Evolutionary conservation across 1,140 invertebrate genomes (phyloP).

Genomic region (Hestina assimilis): DNA sequence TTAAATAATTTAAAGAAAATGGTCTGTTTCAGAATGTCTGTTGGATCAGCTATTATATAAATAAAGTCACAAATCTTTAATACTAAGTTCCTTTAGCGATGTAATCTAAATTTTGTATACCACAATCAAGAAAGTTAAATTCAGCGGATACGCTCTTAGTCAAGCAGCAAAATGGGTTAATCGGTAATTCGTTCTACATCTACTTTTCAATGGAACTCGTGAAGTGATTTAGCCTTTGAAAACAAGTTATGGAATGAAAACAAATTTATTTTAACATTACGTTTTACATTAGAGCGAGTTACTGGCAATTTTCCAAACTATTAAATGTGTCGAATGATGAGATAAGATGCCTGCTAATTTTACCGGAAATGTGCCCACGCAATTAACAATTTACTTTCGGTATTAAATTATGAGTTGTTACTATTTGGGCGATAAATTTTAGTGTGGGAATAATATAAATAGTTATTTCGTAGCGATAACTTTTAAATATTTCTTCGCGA

Average conservation of each 20-base stretch:
- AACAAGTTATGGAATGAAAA: constrained; percentile 1
- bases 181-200: background rate
- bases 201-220: background rate
- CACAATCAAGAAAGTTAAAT: constrained; percentile 2
- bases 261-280: constrained; percentile 1
- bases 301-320: constrained; percentile 7
- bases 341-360: constrained; percentile 2
- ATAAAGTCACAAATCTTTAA: no score
- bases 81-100: background rate
- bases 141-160: background rate
- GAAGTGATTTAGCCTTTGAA: constrained; percentile 1
- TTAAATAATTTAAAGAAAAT: no score
- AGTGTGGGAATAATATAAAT: no score
- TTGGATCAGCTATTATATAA: no score
- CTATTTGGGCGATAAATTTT: no score
- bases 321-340: constrained; percentile 2
- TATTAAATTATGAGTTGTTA: no score
- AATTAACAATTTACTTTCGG: background rate
- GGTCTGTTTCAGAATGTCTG: no score
- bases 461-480: no score
- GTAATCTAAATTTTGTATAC: background rate
- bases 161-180: background rate
- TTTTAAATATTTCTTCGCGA: no score
- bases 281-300: background rate
- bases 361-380: background rate